Evolutionary conservation across 2,113 vertebrate species (phyloP), one percentile per base, ranked within the genome.

Genomic region (Lynx canadensis): DNA sequence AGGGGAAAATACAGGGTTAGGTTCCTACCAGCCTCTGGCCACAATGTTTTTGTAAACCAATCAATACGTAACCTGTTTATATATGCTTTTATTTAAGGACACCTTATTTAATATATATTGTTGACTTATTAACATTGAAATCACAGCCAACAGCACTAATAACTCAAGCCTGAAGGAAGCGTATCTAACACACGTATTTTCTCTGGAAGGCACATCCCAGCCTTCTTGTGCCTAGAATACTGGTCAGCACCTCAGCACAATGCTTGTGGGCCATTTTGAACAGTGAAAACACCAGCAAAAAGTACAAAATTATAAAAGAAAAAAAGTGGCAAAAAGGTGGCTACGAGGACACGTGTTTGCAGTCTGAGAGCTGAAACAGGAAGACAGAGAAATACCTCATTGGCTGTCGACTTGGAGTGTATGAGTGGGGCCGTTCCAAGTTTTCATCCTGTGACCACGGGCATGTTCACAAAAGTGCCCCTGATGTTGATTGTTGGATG

Each of bases 1-100:
- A 36, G 25, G 15, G 38, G 33, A 94, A 80, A 85, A 57, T 25
- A 50, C 25, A 89, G 7, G 33, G 11, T 29, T 78, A 84, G 15
- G 14, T 38, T 92, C n/a, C 73, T 81, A 33, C 57, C 7, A 18
- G 36, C 69, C 66, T 90, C 66, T 95, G 74, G 48, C 81, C 33
- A 91, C 11, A 85, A n/a, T 4, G 5, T 52, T 93, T 93, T 68
- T 48, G 85, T 68, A 71, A 92, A 74, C 25, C n/a, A 94, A 31
- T 80, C 55, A 63, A 9, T 41, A 45, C 1, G 4, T 69, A 81
- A 76, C 38, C 81, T 74, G 36, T 89, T 85, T 48, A 45, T 68
- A 4, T 52, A 25, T 63, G 19, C 80, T 97, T 93, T 73, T 66
- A 12, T 86, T 74, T 66, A 78, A 88, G 45, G 41, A 15, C n/a